Evolutionary conservation across 2,113 vertebrate species (phyloP).

Genomic region (Leucopternis melanops): DNA sequence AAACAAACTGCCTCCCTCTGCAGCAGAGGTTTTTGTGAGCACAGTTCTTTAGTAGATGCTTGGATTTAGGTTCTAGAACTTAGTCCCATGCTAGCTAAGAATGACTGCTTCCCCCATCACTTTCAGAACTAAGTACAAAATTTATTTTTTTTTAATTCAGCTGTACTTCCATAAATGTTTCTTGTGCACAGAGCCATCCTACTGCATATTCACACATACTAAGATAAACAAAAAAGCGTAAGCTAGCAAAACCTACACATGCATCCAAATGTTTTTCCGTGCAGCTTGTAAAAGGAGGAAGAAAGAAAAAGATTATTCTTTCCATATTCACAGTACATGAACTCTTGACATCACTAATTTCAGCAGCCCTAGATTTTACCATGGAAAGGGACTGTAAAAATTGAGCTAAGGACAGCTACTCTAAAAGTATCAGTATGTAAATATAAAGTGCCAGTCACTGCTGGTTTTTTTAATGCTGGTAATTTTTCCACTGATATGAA

Average conservation of each 20-base stretch:
- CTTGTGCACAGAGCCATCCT: neutral
- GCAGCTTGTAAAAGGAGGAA: neutral
- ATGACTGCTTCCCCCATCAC: neutral
- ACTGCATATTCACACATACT: neutral
- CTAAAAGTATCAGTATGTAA: neutral
- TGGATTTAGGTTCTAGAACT: neutral
- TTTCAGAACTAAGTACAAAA: neutral
- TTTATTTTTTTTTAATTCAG: neutral
- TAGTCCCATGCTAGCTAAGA: neutral
- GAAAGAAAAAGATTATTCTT: neutral
- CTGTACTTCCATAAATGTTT: neutral
- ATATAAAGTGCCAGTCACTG: neutral
- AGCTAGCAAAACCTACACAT: neutral
- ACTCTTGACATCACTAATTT: neutral
- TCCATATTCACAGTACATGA: neutral
- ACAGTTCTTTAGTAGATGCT: neutral
- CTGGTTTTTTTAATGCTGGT: neutral
- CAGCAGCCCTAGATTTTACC: neutral
- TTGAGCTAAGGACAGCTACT: neutral
- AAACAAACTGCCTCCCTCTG: fast-evolving
- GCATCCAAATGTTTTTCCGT: neutral
- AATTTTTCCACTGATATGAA: neutral
- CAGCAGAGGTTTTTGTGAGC: neutral
- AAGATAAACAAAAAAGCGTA: neutral
- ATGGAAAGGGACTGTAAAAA: neutral